phyloP scores from a whole-genome alignment of 2,888 invertebrate genomes.

The Andrena haemorrhoa region DNA sequence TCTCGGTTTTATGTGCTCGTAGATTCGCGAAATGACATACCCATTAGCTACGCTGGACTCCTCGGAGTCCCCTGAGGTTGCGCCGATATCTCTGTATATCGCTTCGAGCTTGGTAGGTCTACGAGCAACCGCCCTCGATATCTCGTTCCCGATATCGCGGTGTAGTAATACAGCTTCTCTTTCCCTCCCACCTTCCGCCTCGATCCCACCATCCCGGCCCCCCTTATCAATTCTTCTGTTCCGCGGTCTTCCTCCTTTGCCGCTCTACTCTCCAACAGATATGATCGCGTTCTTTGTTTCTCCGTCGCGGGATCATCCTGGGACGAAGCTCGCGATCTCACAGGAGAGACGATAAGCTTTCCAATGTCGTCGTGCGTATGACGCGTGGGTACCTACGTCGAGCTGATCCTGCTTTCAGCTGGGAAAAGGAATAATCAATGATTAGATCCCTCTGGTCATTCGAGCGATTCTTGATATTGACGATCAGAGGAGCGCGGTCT shows the following conservation, averaged over 20 bases:
- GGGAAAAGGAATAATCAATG: not conserved
- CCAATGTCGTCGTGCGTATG: constrained; percentile 3
- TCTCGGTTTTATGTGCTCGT: constrained; percentile 58
- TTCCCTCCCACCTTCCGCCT: not conserved
- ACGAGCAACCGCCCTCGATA: constrained; percentile 55
- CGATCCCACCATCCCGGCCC: not conserved
- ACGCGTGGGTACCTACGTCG: not conserved
- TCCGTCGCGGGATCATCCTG: constrained; percentile 11
- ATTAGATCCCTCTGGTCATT: constrained; percentile 30
- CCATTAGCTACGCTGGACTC: constrained; percentile 59
- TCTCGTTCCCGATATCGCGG: constrained; percentile 62
- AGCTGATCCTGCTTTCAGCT: not conserved
- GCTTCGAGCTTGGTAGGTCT: constrained; percentile 43
- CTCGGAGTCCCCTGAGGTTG: constrained; percentile 51
- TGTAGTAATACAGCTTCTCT: constrained; percentile 42
- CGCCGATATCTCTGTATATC: constrained; percentile 63
- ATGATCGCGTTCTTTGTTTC: constrained; percentile 40
- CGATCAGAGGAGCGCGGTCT: not conserved
- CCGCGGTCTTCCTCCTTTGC: not conserved
- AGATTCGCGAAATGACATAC: constrained; percentile 69
- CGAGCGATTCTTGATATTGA: constrained; percentile 9
- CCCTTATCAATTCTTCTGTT: constrained; percentile 36
- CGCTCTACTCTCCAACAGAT: constrained; percentile 20
- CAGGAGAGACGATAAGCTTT: not conserved
- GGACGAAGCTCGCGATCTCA: constrained; percentile 10